Base-by-base conservation (phyloP, 1,140 invertebrate species). In the Zaprionus nigranus region DNA sequence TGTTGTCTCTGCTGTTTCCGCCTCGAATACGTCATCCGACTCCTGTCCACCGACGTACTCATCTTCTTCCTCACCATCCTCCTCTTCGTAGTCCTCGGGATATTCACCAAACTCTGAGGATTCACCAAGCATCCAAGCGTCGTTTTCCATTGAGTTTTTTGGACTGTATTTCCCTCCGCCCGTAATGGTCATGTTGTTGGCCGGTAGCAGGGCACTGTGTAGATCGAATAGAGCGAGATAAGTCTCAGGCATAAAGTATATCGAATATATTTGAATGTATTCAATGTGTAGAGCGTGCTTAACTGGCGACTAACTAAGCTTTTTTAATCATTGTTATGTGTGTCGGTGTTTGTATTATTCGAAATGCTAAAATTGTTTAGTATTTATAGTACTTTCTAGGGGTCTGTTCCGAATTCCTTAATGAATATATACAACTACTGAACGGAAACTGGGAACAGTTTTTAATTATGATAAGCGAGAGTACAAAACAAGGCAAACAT, bases 121-220 rank as follows among this genome's bases (percentile, higher is more conserved):
- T 43, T 90, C 85, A 90, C 85, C 85, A 90, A 85, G 85, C 85
- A 70, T 90, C 85, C 85, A 90, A 30, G 82, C 86, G 86, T 85
- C 86, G 81, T 90, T 81, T 82, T 90, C 85, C 85, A 90, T 60
- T 61, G 85, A 90, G 68, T 90, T 90, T 90, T 86, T 68, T 54
- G 85, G 81, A 59, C 85, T 90, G 85, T 90, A 90, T 53, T 79
- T 66, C 36, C 68, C 61, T 75, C 71, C 82, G 54, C 84, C 82
- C 28, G 85, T 90, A 43, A 90, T 81, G 28, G 85, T 90, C 49
- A 90, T 61, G 79, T 90, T 90, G 85, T 90, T 90, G 49, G 73
- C 73, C 54, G 85, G 85, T 2, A 86, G 67, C 57, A 65, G 85
- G 49, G 75, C 79, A 80, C 86, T 90, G 63, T 56, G 7, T 2